phyloP scores from a whole-genome alignment of 1,140 invertebrate species.

The Rhynchophorus ferrugineus region DNA sequence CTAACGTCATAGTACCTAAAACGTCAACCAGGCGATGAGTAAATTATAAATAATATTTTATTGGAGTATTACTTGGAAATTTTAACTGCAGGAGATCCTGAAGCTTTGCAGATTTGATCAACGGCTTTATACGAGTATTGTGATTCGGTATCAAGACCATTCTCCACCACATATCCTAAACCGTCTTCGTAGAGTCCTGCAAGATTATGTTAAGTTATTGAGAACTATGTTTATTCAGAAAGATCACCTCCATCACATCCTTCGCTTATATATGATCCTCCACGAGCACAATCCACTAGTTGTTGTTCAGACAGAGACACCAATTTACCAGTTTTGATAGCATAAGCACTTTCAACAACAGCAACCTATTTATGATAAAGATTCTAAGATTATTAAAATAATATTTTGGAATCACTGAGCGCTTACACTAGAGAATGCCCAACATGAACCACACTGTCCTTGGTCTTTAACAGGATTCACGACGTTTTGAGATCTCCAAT shows the following conservation, averaged over 20 bases:
- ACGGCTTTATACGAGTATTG: constrained; percentile 8
- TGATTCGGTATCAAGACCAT: constrained; percentile 15
- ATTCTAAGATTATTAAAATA: no score
- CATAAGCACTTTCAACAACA: constrained; percentile 89
- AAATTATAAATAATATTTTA: no score
- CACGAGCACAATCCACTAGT: constrained; percentile 81
- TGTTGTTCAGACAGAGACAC: constrained; percentile 94
- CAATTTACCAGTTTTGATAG: constrained; percentile 70
- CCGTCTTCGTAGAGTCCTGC: constrained; percentile 8
- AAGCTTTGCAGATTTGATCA: background rate
- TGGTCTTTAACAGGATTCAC: constrained; percentile 10
- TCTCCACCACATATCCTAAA: constrained; percentile 45
- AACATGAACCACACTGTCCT: constrained; percentile 13
- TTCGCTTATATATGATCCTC: constrained; percentile 54
- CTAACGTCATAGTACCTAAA: no score
- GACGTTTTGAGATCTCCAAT: constrained; percentile 9
- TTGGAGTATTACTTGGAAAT: background rate
- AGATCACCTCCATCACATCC: constrained; percentile 18
- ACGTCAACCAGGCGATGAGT: no score
- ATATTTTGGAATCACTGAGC: background rate
- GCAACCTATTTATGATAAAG: constrained; percentile 85
- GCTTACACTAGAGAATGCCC: constrained; percentile 1
- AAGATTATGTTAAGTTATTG: no score
- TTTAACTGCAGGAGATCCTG: background rate
- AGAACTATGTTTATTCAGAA: no score